These are phyloP conservation scores for Cyanoramphus novaezelandiae DNA, from an alignment of 2,113 vertebrate species.

Conservation along the genomic window DNA sequence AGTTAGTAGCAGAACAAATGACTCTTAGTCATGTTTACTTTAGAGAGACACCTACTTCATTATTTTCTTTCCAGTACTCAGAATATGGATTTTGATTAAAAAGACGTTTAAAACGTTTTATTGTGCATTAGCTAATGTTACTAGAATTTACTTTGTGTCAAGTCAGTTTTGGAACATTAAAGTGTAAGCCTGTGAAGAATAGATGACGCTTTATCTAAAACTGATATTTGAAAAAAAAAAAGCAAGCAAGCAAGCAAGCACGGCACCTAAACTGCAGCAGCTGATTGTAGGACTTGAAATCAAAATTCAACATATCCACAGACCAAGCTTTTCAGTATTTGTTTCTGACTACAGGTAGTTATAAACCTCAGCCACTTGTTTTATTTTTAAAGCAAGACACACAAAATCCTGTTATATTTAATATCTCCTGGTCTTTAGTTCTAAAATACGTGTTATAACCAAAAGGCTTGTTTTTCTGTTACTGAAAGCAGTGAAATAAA, in stretches of 20 bases:
- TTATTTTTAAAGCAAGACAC: background rate
- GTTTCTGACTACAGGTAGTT: background rate
- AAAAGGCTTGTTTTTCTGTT: constrained; percentile 71
- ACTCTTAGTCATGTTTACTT: background rate
- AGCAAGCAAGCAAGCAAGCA: background rate
- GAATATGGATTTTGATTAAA: background rate
- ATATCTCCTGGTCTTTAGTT: background rate
- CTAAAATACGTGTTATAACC: constrained; percentile 42
- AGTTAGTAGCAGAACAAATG: background rate
- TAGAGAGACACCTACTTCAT: background rate
- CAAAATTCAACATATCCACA: background rate
- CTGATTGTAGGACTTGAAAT: background rate
- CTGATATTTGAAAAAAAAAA: background rate
- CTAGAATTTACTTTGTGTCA: background rate
- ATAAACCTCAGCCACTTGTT: background rate
- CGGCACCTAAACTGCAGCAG: background rate
- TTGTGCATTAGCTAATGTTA: background rate
- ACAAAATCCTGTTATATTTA: background rate
- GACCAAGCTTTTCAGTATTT: background rate
- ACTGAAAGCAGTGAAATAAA: constrained; percentile 67
- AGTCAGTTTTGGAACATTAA: background rate
- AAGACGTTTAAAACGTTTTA: background rate
- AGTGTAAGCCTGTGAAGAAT: background rate
- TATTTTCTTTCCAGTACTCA: background rate
- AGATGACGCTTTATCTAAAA: background rate